These are phyloP conservation scores for Eutolmus rufibarbis DNA, from an alignment of 2,888 invertebrate species.

Conservation along the genomic window DNA sequence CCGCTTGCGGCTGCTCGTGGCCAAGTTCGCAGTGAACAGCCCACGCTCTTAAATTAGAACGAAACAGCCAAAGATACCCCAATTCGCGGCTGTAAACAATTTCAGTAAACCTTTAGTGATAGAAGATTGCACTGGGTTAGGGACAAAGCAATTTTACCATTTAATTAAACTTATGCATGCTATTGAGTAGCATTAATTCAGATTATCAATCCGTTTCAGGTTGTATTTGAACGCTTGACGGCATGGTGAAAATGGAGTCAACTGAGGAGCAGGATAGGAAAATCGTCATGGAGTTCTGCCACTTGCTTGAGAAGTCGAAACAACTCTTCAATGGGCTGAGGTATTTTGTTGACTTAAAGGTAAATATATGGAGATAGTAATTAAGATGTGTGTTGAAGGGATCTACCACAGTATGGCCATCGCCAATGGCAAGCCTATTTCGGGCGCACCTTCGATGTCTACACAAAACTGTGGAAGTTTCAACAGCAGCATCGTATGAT, in stretches of 20 bases:
- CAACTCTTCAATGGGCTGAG: conserved; percentile 95
- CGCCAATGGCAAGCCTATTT: conserved; percentile 98
- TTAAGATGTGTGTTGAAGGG: conserved; percentile 68
- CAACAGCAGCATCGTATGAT: conserved; percentile 94
- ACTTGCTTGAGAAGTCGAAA: conserved; percentile 94
- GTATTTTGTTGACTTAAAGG: conserved; percentile 62
- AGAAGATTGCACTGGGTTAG: neutral
- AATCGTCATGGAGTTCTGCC: conserved; percentile 94
- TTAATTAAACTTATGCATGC: neutral
- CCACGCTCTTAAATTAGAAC: neutral
- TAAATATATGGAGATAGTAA: conserved; percentile 29
- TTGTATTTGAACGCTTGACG: conserved; percentile 52
- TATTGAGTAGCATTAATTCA: neutral
- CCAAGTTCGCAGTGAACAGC: neutral
- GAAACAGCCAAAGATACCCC: neutral
- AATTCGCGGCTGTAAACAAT: neutral
- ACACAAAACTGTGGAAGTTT: conserved; percentile 97
- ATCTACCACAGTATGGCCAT: conserved; percentile 95
- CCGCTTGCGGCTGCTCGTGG: neutral
- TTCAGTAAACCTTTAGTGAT: neutral
- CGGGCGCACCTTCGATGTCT: conserved; percentile 95
- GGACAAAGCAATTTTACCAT: neutral
- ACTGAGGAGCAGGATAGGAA: conserved; percentile 88
- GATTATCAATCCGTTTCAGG: conserved; percentile 19
- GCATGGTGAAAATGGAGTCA: conserved; percentile 78